Evolutionary conservation across 2,797 vertebrate genomes (phyloP).

Genomic region (Champsocephalus esox): DNA sequence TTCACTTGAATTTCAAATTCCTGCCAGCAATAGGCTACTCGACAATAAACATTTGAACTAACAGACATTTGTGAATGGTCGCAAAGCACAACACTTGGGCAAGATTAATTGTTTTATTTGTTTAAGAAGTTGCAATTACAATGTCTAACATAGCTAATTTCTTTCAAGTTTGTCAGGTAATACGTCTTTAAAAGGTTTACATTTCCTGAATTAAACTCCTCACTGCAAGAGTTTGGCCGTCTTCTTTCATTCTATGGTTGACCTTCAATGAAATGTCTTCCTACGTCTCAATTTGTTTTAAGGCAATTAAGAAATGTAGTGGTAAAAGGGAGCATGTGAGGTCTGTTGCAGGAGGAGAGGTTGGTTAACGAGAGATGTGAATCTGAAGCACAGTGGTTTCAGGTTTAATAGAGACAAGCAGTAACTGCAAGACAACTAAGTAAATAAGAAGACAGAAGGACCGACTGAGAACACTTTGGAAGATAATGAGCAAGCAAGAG

Average conservation of each 20-base stretch:
- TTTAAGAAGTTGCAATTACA: not conserved
- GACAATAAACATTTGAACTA: too few relatives aligned
- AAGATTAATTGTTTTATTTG: not conserved
- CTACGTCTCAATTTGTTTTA: slow-evolving; percentile 10
- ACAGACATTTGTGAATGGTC: too few relatives aligned
- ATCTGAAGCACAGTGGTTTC: slow-evolving; percentile 5
- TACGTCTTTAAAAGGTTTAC: slow-evolving; percentile 2
- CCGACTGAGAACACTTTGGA: slow-evolving; percentile 7
- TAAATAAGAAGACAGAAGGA: slow-evolving; percentile 8
- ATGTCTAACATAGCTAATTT: too few relatives aligned
- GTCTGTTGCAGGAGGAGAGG: not conserved
- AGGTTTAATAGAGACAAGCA: slow-evolving; percentile 17
- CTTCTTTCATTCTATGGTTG: slow-evolving; percentile 7
- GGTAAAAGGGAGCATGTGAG: slow-evolving; percentile 7
- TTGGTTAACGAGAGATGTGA: slow-evolving; percentile 22
- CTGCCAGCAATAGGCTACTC: too few relatives aligned
- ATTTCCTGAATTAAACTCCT: slow-evolving; percentile 31
- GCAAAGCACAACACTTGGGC: too few relatives aligned
- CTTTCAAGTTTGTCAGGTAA: not conserved
- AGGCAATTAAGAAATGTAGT: slow-evolving; percentile 11
- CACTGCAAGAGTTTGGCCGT: not conserved
- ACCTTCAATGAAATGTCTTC: slow-evolving; percentile 10
- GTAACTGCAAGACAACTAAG: slow-evolving; percentile 16
- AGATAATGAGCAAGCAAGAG: slow-evolving; percentile 32
- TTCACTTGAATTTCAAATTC: too few relatives aligned